These are phyloP conservation scores for Galaxias olidus DNA, from an alignment of 2,797 vertebrate species.

Conservation along the genomic window DNA sequence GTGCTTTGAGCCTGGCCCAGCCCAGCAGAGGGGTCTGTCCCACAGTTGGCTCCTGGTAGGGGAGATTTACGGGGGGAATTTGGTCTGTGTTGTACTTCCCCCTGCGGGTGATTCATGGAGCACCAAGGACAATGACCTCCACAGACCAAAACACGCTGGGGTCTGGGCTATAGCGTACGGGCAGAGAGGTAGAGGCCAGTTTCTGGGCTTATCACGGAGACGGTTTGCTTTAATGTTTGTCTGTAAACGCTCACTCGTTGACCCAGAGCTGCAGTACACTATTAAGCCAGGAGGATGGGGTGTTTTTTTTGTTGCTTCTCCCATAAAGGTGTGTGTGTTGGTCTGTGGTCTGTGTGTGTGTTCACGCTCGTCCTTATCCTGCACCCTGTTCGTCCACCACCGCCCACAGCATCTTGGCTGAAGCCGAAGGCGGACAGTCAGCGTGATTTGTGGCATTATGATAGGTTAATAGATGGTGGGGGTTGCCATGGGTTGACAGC, in stretches of 20 bases:
- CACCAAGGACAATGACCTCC: slow-evolving; percentile 44
- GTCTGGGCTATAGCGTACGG: slow-evolving; percentile 39
- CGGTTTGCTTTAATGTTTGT: slow-evolving; percentile 51
- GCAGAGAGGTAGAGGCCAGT: slow-evolving; percentile 5
- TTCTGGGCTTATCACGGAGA: slow-evolving; percentile 58
- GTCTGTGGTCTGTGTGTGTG: slow-evolving; percentile 13
- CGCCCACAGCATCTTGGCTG: slow-evolving; percentile 23
- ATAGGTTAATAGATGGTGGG: slow-evolving; percentile 42
- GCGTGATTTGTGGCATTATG: slow-evolving; percentile 42
- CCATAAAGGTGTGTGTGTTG: slow-evolving; percentile 39
- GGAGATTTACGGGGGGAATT: slow-evolving; percentile 43
- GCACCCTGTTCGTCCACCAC: slow-evolving; percentile 6
- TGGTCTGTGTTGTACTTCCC: slow-evolving; percentile 44
- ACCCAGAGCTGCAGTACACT: slow-evolving; percentile 39
- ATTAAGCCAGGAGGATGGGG: slow-evolving; percentile 21
- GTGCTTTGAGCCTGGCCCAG: slow-evolving; percentile 13
- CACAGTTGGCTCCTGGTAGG: slow-evolving; percentile 28
- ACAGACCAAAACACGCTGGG: slow-evolving; percentile 33
- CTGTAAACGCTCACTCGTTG: slow-evolving; percentile 30
- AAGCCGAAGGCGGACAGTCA: slow-evolving; percentile 15
- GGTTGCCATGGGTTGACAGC: slow-evolving; percentile 46
- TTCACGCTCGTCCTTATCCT: slow-evolving; percentile 9
- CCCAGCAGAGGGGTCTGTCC: slow-evolving; percentile 3
- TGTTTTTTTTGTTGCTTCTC: slow-evolving; percentile 38
- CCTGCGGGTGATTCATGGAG: slow-evolving; percentile 54